Base-by-base conservation (phyloP, 2,888 invertebrate genomes). In the Hydroisotoma schaefferi region DNA sequence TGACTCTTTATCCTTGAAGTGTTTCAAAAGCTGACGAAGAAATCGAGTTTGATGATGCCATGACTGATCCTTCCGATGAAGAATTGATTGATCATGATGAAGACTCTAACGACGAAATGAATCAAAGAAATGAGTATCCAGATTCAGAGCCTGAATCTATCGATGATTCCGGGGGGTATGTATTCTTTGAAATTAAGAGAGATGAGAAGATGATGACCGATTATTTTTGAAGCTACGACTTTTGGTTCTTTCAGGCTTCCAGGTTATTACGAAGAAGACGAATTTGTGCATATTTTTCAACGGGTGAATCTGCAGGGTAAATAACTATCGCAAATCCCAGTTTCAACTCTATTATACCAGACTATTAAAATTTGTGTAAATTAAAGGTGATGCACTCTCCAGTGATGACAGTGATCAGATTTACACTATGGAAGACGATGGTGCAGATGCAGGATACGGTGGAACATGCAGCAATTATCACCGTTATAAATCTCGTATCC, bases 111-210 rank as follows among this genome's bases (percentile, higher is more conserved):
- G 85, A 85, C 65, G 89, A 90, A 76, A 84, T 85, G 71, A 83
- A 88, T 75, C 86, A 84, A 82, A 80, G 82, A 63, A 89, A 90
- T 74, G 88, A 89, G 55, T 90, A 90, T 76, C 89, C 89, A 0
- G 86, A 87, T 73, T 83, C 83, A 0, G 85, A 85, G 52, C 78
- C 27, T 25, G 61, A 60, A 26, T 18, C 12, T 48, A 6, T 25
- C 22, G 37, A 40, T 5, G 40, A 40, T 15, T 18, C 40, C 20
- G 40, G 40, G 3, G 40, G 40, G 40, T 40, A 40, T 40, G 33
- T 15, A 33, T 33, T 8, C 8, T 33, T 33, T 33, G 15, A 8
- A 33, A n/a, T n/a, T n/a, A n/a, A n/a, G n/a, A n/a, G n/a, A n/a
- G n/a, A n/a, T n/a, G n/a, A n/a, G n/a, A n/a, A n/a, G n/a, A n/a